These are phyloP conservation scores for Scrobipalpa costella DNA, from an alignment of 2,888 invertebrate species.

Conservation along the genomic window DNA sequence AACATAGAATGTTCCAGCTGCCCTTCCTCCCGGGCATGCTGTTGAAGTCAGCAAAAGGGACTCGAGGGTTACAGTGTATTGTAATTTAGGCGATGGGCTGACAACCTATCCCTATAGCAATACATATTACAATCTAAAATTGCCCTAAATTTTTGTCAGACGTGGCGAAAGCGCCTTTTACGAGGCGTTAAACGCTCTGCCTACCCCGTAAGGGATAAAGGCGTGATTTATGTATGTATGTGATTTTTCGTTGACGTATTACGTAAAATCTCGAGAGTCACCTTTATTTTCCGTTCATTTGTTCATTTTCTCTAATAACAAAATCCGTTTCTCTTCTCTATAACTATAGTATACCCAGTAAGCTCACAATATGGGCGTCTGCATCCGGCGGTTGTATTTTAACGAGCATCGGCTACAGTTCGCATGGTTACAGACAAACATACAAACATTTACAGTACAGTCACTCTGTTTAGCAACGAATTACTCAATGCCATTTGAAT, in stretches of 20 bases:
- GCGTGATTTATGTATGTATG: too few relatives aligned
- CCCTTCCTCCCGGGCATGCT: too few relatives aligned
- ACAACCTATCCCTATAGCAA: too few relatives aligned
- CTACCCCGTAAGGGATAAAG: too few relatives aligned
- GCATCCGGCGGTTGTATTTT: constrained; percentile 39
- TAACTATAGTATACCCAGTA: constrained; percentile 34
- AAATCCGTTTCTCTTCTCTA: not conserved
- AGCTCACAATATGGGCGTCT: constrained; percentile 40
- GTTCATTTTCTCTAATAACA: not conserved
- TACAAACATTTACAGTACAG: not conserved
- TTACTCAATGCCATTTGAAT: constrained; percentile 3
- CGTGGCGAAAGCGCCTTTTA: too few relatives aligned
- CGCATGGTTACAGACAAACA: not conserved
- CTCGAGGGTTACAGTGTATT: too few relatives aligned
- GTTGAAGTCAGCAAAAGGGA: too few relatives aligned
- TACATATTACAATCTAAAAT: too few relatives aligned
- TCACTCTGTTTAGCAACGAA: constrained; percentile 3
- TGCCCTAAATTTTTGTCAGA: too few relatives aligned
- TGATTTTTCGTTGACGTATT: not conserved
- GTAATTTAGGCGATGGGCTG: too few relatives aligned
- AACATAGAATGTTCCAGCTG: too few relatives aligned
- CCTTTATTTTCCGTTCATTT: not conserved
- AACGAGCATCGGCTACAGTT: constrained; percentile 30
- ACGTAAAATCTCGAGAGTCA: not conserved
- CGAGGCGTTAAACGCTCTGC: too few relatives aligned